phyloP scores from a whole-genome alignment of 2,797 vertebrate genomes.

The Chloroceryle inda region DNA sequence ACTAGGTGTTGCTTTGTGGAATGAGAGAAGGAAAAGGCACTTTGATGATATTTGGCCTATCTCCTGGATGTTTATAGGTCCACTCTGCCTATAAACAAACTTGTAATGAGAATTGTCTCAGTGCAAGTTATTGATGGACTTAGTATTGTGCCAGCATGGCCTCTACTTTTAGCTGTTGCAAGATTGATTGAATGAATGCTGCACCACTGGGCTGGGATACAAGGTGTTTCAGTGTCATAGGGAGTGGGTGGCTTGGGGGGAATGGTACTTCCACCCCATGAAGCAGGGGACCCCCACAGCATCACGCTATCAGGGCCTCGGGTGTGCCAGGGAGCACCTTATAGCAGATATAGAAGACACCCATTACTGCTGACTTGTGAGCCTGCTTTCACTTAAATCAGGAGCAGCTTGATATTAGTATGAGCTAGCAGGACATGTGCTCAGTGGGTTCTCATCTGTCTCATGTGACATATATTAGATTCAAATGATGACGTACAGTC shows the following conservation, averaged over 20 bases:
- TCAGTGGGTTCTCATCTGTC: rapidly evolving
- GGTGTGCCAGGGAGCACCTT: background rate
- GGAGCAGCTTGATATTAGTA: background rate
- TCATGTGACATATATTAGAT: background rate
- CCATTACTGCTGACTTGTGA: background rate
- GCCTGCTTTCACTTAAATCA: background rate
- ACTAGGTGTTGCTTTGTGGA: background rate
- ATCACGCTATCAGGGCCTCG: background rate
- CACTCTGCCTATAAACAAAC: constrained; percentile 1
- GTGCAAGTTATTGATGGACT: background rate
- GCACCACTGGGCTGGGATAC: rapidly evolving
- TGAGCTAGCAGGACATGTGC: background rate
- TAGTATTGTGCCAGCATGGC: background rate
- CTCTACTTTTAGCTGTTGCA: background rate
- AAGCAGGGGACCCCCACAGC: background rate
- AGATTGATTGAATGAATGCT: background rate
- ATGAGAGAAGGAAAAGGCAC: background rate
- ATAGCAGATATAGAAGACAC: background rate
- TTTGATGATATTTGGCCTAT: background rate
- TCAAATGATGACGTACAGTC: background rate
- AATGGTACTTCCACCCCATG: background rate
- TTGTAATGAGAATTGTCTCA: background rate
- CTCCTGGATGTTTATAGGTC: background rate
- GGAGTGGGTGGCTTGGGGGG: rapidly evolving
- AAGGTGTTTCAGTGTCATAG: background rate